A percentile compares a stretch with the other conserved stretches of the same genome.
These are phyloP conservation scores for Cantharis nigra DNA, from an alignment of 2,888 invertebrate genomes.

Conservation along the genomic window DNA sequence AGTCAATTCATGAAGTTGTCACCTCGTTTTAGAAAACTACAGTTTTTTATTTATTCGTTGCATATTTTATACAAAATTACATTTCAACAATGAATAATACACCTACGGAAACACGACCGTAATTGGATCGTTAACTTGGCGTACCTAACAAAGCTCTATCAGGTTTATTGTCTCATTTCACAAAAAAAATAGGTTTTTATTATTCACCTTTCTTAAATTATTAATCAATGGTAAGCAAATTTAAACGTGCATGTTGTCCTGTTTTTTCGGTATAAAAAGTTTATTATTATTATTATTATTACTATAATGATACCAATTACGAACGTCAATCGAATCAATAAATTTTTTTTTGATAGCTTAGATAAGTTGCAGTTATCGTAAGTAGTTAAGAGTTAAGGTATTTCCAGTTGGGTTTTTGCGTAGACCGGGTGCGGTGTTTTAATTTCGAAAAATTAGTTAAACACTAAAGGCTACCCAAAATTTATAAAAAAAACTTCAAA, in stretches of 20 bases:
- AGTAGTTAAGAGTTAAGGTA: not conserved
- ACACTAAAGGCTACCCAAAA: not conserved
- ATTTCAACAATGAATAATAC: not conserved
- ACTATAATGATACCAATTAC: not conserved
- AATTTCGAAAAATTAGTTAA: not conserved
- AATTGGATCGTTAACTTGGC: not conserved
- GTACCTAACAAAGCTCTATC: not conserved
- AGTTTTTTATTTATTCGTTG: not conserved
- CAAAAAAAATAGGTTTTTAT: not conserved
- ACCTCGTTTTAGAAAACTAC: not conserved
- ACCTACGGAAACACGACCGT: not conserved
- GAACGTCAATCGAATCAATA: not conserved
- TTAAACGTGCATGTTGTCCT: not conserved
- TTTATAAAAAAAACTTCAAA: not conserved
- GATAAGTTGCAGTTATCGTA: not conserved
- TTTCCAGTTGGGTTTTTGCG: not conserved
- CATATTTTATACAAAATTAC: not conserved
- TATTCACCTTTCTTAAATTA: not conserved
- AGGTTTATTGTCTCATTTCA: not conserved
- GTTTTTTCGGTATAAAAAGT: not conserved
- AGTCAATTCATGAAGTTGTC: not conserved
- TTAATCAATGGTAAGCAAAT: not conserved
- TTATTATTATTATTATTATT: not conserved
- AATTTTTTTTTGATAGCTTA: not conserved
- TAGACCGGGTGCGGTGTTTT: not conserved